Evolutionary conservation across 2,888 invertebrate species (phyloP), one percentile per base, ranked within the genome.

Genomic region (Crioceris asparagi): DNA sequence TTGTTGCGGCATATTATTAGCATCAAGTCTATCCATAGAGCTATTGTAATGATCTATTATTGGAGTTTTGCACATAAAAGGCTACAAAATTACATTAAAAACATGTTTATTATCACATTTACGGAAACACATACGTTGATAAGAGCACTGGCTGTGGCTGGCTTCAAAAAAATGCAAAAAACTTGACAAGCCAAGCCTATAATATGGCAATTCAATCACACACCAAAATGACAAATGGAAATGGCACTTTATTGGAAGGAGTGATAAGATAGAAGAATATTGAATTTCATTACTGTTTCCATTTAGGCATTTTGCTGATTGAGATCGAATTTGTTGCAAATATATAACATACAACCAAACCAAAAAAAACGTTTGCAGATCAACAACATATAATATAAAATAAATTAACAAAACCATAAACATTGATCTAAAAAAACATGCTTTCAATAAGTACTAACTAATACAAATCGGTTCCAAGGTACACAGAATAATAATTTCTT

Each of bases 51-150:
- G n/a, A n/a, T n/a, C n/a, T n/a, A n/a, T n/a, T n/a, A n/a, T n/a
- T n/a, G n/a, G n/a, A n/a, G n/a, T n/a, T n/a, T n/a, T n/a, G n/a
- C n/a, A n/a, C n/a, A n/a, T n/a, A 57, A 53, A 32, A 52, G 52
- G 52, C 53, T 50, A 53, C 50, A 56, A 48, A 47, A 45, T 45
- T 52, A 51, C 55, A 57, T 60, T 58, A 60, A 59, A 60, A 60
- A 61, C 59, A 60, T 62, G 58, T 62, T 60, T 61, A 61, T 61
- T 62, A 62, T 61, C 62, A 62, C 61, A 62, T 59, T 59, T 61
- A 59, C 58, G 60, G 56, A 55, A 59, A 56, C 55, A 55, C 40
- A 41, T 45, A 42, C 44, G 43, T 42, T 35, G 43, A 35, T 14
- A 32, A 38, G 33, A 30, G 35, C 54, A 57, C 56, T 57, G 58